Evolutionary conservation across 92 coral and sea anemone species (phyloP), one percentile per base, ranked within the genome.

Genomic region (Muricea muricata): DNA sequence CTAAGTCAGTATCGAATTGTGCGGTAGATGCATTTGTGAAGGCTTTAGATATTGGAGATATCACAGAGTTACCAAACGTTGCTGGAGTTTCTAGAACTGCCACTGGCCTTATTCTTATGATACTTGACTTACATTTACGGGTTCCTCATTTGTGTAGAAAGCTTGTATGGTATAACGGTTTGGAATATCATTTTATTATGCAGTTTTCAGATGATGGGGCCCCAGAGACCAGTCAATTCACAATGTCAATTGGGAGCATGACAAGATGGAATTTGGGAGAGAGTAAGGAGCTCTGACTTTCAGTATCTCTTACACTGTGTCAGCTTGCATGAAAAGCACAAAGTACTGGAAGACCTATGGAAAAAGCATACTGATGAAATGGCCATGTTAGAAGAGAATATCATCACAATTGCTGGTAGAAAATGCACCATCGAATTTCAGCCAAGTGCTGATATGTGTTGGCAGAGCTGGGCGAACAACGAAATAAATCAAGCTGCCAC

Each of bases 401-500:
- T 80, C 28, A 24, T 75, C 13, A 77, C 47, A 41, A 81, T 91
- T 65, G 76, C 78, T 85, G 90, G 82, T 6, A 40, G 80, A 11
- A 34, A 86, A 84, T 88, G 94, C 69, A 91, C 90, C 17, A 69
- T 89, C 42, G 92, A 91, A 78, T 91, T 91, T 54, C 94, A 91
- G 71, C 94, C 94, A 2, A 91, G 92, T 77, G 84, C 94, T 30
- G 94, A 92, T 75, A 85, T 82, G 89, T 85, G 81, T 25, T 87
- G 94, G 95, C 95, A 89, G 50, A 86, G 93, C 21, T 92, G 95
- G 93, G 91, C 92, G 13, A 85, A 74, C 23, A 80, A 73, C 55
- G 93, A 92, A 55, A 13, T 87, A 13, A 92, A 87, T 24, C 91
- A 92, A 58, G 95, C 93, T 55, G 89, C 95, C 28, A 89, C 95